Evolutionary conservation across 2,888 invertebrate genomes (phyloP).

Genomic region (Catocala nupta): DNA sequence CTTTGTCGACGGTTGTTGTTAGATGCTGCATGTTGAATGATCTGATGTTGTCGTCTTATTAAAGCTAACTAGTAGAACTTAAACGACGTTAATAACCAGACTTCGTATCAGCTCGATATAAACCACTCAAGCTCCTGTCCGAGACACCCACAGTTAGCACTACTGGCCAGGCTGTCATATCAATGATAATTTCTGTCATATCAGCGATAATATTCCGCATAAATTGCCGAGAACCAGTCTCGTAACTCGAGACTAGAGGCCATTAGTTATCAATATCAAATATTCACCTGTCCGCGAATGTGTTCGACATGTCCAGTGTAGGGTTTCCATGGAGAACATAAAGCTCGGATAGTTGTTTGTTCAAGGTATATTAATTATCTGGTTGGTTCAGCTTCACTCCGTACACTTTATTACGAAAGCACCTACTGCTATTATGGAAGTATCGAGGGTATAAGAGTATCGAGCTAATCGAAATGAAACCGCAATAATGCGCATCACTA

Average conservation of each 20-base stretch:
- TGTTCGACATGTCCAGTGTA: conserved; percentile 11
- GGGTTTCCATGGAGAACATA: not conserved
- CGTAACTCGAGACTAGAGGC: conserved; percentile 15
- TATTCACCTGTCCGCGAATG: conserved; percentile 54
- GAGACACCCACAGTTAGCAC: conserved; percentile 15
- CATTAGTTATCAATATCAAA: conserved; percentile 43
- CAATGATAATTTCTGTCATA: conserved; percentile 26
- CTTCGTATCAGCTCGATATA: conserved; percentile 1
- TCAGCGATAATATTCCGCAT: conserved; percentile 17
- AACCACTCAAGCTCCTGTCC: conserved; percentile 15
- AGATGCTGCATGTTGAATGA: too few relatives aligned
- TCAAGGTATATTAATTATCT: too few relatives aligned
- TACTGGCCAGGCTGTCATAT: conserved; percentile 15
- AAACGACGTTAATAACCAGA: not conserved
- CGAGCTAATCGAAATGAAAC: too few relatives aligned
- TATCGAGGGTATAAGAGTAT: too few relatives aligned
- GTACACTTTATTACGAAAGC: too few relatives aligned
- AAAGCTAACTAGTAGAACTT: too few relatives aligned
- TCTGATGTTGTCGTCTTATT: too few relatives aligned
- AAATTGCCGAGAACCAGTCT: conserved; percentile 18
- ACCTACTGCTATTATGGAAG: too few relatives aligned
- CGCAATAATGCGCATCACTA: too few relatives aligned
- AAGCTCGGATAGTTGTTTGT: not conserved
- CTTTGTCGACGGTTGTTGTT: too few relatives aligned
- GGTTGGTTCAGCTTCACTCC: too few relatives aligned